These are phyloP conservation scores for Dromius quadrimaculatus DNA, from an alignment of 2,888 invertebrate species.

Conservation along the genomic window DNA sequence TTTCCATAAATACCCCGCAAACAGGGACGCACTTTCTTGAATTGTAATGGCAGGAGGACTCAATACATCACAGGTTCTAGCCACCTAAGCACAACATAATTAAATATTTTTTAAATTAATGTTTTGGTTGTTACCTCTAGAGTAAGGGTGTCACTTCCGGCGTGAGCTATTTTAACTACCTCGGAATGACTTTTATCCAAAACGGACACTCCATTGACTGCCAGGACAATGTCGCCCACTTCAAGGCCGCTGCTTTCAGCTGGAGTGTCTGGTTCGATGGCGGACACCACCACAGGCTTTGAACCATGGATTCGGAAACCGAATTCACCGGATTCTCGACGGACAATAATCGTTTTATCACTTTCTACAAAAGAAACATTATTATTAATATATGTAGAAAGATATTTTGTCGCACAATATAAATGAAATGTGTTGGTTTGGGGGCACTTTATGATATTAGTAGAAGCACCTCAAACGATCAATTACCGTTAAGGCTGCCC, in stretches of 20 bases:
- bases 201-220: slow-evolving; percentile 91
- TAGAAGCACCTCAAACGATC: slow-evolving; percentile 51
- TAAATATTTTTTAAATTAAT: background rate
- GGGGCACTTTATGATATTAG: no score
- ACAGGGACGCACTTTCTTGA: slow-evolving; percentile 73
- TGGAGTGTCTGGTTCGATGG: slow-evolving; percentile 93
- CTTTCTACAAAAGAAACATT: slow-evolving; percentile 73
- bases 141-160: slow-evolving; percentile 86
- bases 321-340: slow-evolving; percentile 88
- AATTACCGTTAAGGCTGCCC: slow-evolving; percentile 66
- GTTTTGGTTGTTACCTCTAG: slow-evolving; percentile 76
- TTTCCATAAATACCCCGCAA: slow-evolving; percentile 83
- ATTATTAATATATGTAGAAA: no score
- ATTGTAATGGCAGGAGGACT: slow-evolving; percentile 76
- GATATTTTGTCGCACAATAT: no score
- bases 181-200: slow-evolving; percentile 94
- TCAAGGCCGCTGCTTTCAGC: slow-evolving; percentile 92
- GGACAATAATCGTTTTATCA: slow-evolving; percentile 88
- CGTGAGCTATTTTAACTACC: slow-evolving; percentile 91
- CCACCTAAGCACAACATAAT: slow-evolving; percentile 73
- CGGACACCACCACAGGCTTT: slow-evolving; percentile 95
- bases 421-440: no score
- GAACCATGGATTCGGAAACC: slow-evolving; percentile 96
- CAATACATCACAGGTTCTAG: slow-evolving; percentile 85
- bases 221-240: slow-evolving; percentile 94